Evolutionary conservation across 2,113 vertebrate genomes (phyloP).

Genomic region (Etia nguti): DNA sequence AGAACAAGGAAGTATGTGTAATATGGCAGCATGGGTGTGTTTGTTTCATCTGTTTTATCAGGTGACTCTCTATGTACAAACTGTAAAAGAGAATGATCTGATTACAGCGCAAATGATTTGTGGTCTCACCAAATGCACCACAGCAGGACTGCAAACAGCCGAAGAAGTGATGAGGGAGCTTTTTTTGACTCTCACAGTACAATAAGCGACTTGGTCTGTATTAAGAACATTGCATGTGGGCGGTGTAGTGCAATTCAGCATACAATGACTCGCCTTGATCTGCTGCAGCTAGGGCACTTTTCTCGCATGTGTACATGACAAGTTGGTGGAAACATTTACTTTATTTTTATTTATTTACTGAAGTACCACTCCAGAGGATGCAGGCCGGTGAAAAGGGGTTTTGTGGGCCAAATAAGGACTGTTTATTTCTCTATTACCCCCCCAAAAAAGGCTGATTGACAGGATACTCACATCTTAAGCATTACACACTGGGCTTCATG

Average conservation of each 20-base stretch:
- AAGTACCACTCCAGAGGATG: slow-evolving; percentile 3
- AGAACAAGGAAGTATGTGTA: slow-evolving; percentile 8
- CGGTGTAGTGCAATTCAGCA: slow-evolving; percentile 2
- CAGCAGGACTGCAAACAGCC: neutral
- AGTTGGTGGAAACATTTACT: slow-evolving; percentile 56
- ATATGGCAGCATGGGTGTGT: neutral
- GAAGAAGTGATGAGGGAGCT: neutral
- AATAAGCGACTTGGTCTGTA: slow-evolving; percentile 24
- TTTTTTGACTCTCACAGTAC: slow-evolving; percentile 12
- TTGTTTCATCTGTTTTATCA: neutral
- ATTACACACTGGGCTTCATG: slow-evolving; percentile 12
- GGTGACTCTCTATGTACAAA: neutral
- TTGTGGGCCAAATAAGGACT: slow-evolving; percentile 55
- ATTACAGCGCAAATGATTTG: neutral
- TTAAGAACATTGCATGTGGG: slow-evolving; percentile 43
- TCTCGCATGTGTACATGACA: neutral
- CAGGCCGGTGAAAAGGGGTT: slow-evolving; percentile 50
- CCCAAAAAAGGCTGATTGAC: slow-evolving; percentile 27
- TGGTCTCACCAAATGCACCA: neutral
- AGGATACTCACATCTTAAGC: slow-evolving; percentile 18
- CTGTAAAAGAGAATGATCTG: neutral
- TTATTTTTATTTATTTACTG: slow-evolving; percentile 3
- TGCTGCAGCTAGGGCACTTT: neutral
- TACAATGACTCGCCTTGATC: slow-evolving; percentile 32
- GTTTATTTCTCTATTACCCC: slow-evolving; percentile 30